A percentile compares a stretch with the other conserved stretches of the same genome.
Evolutionary conservation across 2,888 invertebrate species (phyloP).

Genomic region (Anoncus sp.): DNA sequence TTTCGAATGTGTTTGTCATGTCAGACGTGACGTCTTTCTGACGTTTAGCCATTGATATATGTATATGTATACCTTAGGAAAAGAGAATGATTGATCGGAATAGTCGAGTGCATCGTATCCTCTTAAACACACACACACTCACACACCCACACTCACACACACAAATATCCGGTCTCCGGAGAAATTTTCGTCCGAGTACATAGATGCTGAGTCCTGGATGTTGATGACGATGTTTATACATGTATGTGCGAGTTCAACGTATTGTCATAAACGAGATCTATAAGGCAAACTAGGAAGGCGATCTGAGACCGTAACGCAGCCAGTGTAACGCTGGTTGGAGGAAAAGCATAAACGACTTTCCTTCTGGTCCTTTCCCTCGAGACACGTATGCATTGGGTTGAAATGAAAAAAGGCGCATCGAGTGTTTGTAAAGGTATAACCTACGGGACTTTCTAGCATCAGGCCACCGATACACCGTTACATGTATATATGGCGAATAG

Average conservation of each 20-base stretch:
- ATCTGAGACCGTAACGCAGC: slow-evolving; percentile 36
- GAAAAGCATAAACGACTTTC: slow-evolving; percentile 50
- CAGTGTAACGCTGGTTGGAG: slow-evolving; percentile 29
- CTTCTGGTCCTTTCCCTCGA: slow-evolving; percentile 40
- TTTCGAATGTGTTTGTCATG: neutral
- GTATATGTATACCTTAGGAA: slow-evolving; percentile 7
- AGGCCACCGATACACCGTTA: neutral
- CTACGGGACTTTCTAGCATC: neutral
- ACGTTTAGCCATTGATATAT: neutral
- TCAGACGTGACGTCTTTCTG: neutral
- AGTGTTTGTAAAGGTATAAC: neutral
- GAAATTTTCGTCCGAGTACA: slow-evolving; percentile 38
- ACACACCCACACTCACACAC: neutral
- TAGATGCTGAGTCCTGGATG: neutral
- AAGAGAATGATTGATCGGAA: slow-evolving; percentile 52
- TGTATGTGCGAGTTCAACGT: neutral
- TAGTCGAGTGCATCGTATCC: slow-evolving; percentile 41
- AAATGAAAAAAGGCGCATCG: slow-evolving; percentile 14
- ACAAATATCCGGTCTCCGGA: neutral
- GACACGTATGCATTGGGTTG: neutral
- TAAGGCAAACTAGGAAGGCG: slow-evolving; percentile 33
- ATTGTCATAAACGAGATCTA: neutral
- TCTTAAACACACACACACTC: slow-evolving; percentile 1
- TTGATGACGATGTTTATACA: neutral
- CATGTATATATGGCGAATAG: neutral